These are phyloP conservation scores for Actenoides lindsayi DNA, from an alignment of 2,113 vertebrate species.

Conservation along the genomic window DNA sequence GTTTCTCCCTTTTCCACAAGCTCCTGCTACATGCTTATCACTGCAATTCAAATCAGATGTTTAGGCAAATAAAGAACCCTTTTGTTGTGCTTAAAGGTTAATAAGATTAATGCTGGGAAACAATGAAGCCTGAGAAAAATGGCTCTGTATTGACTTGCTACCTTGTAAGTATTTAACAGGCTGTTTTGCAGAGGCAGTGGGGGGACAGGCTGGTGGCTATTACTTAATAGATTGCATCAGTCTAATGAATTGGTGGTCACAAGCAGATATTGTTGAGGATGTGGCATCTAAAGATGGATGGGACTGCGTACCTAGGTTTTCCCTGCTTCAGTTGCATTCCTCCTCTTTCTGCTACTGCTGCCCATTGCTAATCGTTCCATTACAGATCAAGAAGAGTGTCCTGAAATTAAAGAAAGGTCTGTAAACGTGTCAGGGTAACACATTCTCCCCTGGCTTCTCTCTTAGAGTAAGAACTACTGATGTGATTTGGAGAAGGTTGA, in stretches of 20 bases:
- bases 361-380: neutral
- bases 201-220: neutral
- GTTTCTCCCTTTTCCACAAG: neutral
- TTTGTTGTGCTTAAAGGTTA: conserved; percentile 40
- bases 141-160: conserved; percentile 28
- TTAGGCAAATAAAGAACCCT: neutral
- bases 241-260: conserved; percentile 33
- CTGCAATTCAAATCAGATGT: neutral
- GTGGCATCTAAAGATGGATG: conserved; percentile 18
- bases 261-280: neutral
- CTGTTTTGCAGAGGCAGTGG: neutral
- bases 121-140: conserved; percentile 44
- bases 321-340: neutral
- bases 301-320: neutral
- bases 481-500: neutral
- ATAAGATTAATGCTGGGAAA: conserved; percentile 42
- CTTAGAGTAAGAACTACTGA: neutral
- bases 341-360: neutral
- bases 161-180: neutral
- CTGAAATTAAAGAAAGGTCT: neutral
- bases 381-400: neutral
- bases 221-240: neutral
- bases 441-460: neutral
- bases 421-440: neutral
- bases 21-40: neutral